Evolutionary conservation across 2,113 vertebrate genomes (phyloP).

Genomic region (Tonatia bakeri): DNA sequence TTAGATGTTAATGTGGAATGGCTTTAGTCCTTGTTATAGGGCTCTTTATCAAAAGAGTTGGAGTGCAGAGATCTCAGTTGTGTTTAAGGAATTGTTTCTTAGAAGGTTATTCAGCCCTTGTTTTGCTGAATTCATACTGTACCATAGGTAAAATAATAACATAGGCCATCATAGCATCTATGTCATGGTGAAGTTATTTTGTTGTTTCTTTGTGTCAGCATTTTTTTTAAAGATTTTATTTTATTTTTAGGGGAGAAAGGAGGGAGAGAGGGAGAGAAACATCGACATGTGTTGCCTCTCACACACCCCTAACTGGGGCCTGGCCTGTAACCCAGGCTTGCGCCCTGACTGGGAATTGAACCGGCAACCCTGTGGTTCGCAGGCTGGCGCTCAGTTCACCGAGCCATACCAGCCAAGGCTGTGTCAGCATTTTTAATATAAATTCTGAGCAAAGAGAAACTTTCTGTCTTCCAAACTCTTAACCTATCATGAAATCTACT

Average conservation of each 20-base stretch:
- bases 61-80: neutral
- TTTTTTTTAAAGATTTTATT: no score
- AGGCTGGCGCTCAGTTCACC: no score
- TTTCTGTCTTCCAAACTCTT: neutral
- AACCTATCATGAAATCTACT: neutral
- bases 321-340: no score
- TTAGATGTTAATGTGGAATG: neutral
- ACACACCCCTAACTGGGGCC: no score
- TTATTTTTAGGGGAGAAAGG: no score
- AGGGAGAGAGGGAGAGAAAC: no score
- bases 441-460: neutral
- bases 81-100: neutral
- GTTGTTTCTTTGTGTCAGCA: neutral
- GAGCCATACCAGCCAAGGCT: no score
- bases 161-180: neutral
- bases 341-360: no score
- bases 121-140: neutral
- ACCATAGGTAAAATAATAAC: neutral
- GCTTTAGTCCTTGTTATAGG: neutral
- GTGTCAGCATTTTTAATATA: neutral
- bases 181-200: neutral
- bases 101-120: neutral
- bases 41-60: neutral
- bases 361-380: no score
- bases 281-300: no score